phyloP scores from a whole-genome alignment of 2,888 invertebrate genomes.

The Apamea anceps region DNA sequence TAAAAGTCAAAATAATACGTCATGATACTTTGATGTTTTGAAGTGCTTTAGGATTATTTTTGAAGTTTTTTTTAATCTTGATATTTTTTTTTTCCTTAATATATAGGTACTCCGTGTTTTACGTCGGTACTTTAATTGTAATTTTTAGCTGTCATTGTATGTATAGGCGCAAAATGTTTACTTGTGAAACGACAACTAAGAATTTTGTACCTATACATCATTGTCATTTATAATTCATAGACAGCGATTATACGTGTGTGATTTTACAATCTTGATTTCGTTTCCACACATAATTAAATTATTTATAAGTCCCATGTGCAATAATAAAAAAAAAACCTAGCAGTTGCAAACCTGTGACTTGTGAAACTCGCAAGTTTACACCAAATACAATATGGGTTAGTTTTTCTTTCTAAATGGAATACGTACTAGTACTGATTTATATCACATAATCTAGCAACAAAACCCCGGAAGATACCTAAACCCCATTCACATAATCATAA shows the following conservation, averaged over 20 bases:
- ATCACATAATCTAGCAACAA: not conserved
- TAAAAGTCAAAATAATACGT: slow-evolving; percentile 60
- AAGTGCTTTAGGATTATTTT: slow-evolving; percentile 8
- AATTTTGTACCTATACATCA: no score
- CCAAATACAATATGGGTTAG: not conserved
- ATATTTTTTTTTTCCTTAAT: not conserved
- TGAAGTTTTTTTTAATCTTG: not conserved
- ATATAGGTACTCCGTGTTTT: not conserved
- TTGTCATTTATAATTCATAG: no score
- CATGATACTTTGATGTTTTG: slow-evolving; percentile 30
- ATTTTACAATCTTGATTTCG: not conserved
- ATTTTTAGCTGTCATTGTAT: no score
- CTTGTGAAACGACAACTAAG: no score
- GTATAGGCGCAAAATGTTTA: no score
- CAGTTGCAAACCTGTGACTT: not conserved
- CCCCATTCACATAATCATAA: slow-evolving; percentile 39
- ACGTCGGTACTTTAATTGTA: not conserved
- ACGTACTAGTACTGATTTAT: not conserved
- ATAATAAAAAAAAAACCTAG: not conserved
- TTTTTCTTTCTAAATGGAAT: not conserved
- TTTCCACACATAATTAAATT: not conserved
- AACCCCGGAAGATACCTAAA: slow-evolving; percentile 18
- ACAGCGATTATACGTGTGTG: no score
- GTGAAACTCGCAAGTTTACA: not conserved
- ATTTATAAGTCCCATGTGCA: not conserved